Percentiles rank a stretch among this genome's conserved stretches.
These are phyloP conservation scores for Thunnus albacares DNA, from an alignment of 2,797 vertebrate species.

Conservation along the genomic window DNA sequence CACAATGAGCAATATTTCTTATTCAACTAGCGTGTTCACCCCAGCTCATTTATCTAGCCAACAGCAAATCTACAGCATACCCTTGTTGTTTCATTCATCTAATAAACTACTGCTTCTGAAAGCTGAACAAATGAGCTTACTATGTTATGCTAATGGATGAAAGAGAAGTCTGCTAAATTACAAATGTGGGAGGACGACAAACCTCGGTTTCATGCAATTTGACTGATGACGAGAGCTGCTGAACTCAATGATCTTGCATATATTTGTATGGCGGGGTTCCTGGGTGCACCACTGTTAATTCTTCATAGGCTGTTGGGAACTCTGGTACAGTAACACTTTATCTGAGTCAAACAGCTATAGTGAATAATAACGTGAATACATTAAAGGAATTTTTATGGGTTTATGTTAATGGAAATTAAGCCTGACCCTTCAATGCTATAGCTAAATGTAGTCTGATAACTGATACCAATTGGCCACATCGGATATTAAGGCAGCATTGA, in stretches of 20 bases:
- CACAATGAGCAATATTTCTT: slow-evolving; percentile 51
- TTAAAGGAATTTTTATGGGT: too few relatives aligned
- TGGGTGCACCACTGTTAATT: slow-evolving; percentile 13
- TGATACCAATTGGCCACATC: too few relatives aligned
- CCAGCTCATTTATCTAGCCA: slow-evolving; percentile 68
- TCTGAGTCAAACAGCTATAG: not conserved
- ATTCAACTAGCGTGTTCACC: slow-evolving; percentile 42
- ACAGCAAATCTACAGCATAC: slow-evolving; percentile 47
- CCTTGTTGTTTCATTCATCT: slow-evolving; percentile 69
- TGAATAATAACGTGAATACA: not conserved
- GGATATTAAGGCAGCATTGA: too few relatives aligned
- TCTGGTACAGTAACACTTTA: slow-evolving; percentile 9
- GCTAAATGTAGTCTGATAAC: too few relatives aligned
- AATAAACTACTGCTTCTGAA: slow-evolving; percentile 62
- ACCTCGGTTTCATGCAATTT: slow-evolving; percentile 63
- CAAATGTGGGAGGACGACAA: slow-evolving; percentile 79
- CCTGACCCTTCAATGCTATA: too few relatives aligned
- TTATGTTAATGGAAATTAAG: not conserved
- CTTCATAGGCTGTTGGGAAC: slow-evolving; percentile 22
- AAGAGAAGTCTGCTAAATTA: slow-evolving; percentile 66
- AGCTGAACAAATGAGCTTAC: slow-evolving; percentile 75
- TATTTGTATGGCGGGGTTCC: slow-evolving; percentile 48
- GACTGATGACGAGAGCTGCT: slow-evolving; percentile 69
- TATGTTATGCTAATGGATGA: slow-evolving; percentile 72
- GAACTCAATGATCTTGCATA: slow-evolving; percentile 68